Conservation (phyloP, 92 coral and sea anemone genomes). For the Parazoanthus darwini region DNA sequence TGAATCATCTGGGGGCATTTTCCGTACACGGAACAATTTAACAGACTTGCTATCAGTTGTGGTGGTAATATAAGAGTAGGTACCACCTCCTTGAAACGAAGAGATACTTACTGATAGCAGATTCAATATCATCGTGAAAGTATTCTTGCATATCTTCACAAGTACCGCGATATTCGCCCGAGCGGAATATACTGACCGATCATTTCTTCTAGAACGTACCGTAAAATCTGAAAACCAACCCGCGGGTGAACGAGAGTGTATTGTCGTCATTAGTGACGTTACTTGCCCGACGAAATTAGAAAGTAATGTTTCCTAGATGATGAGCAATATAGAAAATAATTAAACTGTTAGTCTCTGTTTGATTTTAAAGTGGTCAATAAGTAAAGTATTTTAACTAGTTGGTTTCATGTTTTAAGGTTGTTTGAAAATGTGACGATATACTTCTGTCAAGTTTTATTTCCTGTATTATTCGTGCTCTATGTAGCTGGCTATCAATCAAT, state of each 20-base stretch:
- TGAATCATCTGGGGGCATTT: conserved; percentile 1
- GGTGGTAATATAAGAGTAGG: conserved; percentile 6
- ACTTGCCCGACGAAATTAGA: conserved; percentile 9
- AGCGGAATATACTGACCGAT: conserved; percentile 17
- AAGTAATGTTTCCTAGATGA: conserved; percentile 4
- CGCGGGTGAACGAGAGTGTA: neutral
- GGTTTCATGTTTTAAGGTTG: neutral
- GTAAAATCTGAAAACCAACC: neutral
- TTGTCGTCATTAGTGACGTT: conserved; percentile 37
- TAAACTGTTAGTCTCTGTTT: conserved; percentile 9
- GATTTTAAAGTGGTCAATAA: neutral
- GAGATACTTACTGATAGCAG: conserved; percentile 28
- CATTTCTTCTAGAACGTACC: conserved; percentile 12
- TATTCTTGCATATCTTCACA: conserved; percentile 21
- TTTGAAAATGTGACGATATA: too few relatives aligned
- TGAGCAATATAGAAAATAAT: neutral
- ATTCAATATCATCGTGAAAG: conserved; percentile 28
- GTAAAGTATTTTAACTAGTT: neutral
- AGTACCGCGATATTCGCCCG: conserved; percentile 33
- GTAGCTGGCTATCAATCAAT: too few relatives aligned
- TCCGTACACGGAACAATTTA: conserved; percentile 35
- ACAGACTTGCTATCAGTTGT: conserved; percentile 32
- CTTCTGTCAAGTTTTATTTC: too few relatives aligned
- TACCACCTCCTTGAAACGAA: conserved; percentile 21
- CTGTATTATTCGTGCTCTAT: too few relatives aligned